A percentile compares a stretch with the other conserved stretches of the same genome.
Conservation (phyloP, 2,888 invertebrate genomes). For the Temnothorax ravouxi region DNA sequence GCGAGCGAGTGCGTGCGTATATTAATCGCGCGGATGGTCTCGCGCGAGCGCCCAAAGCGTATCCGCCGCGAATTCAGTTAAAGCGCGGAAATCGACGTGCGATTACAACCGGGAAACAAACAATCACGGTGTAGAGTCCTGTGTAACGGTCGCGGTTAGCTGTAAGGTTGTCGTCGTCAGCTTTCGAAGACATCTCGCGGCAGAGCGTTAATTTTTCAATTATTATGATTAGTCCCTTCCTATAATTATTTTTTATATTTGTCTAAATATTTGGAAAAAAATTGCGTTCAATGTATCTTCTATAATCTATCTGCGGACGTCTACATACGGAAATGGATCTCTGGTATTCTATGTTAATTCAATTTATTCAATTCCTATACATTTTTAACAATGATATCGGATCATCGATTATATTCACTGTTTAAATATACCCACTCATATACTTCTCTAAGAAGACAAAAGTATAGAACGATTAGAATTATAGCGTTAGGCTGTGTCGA, state of each 20-base stretch:
- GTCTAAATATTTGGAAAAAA: too few species aligned
- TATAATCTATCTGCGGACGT: too few species aligned
- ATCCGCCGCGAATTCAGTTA: slow-evolving; percentile 52
- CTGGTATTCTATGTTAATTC: background rate
- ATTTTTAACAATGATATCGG: background rate
- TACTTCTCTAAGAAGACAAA: background rate
- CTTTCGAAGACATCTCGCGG: background rate
- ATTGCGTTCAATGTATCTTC: too few species aligned
- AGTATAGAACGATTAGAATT: background rate
- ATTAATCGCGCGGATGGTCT: slow-evolving; percentile 61
- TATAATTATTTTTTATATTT: background rate
- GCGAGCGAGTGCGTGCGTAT: slow-evolving; percentile 46
- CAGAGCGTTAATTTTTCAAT: background rate
- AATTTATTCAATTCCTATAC: background rate
- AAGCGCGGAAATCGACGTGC: slow-evolving; percentile 34
- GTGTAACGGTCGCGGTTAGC: slow-evolving; percentile 29
- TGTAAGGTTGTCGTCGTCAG: background rate
- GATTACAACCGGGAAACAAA: slow-evolving; percentile 44
- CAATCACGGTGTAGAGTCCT: slow-evolving; percentile 5
- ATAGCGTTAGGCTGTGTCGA: slow-evolving; percentile 18
- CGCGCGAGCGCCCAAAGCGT: slow-evolving; percentile 56
- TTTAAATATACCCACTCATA: background rate
- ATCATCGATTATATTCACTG: background rate
- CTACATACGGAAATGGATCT: background rate
- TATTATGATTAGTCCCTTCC: background rate